Conservation (phyloP, 2,888 invertebrate genomes). For the Sceliomorpha sp. region DNA sequence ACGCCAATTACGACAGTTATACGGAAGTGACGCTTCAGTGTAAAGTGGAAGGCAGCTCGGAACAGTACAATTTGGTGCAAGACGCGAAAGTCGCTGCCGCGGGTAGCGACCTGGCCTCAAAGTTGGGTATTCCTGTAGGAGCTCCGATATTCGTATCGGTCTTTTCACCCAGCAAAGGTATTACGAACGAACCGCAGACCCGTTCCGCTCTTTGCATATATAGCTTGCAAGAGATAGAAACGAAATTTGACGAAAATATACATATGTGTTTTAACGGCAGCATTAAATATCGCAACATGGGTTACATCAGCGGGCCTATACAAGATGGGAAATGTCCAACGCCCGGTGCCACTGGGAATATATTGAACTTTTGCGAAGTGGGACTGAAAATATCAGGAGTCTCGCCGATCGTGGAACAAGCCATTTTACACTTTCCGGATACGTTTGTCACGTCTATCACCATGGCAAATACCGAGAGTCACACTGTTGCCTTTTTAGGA, state of each 20-base stretch:
- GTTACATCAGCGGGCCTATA: constrained; percentile 94
- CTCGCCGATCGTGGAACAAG: constrained; percentile 89
- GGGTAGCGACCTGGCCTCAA: constrained; percentile 90
- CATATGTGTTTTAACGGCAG: constrained; percentile 98
- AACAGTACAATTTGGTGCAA: constrained; percentile 92
- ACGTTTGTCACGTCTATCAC: constrained; percentile 91
- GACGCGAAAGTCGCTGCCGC: constrained; percentile 95
- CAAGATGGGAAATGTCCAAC: constrained; percentile 94
- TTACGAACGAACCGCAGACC: constrained; percentile 89
- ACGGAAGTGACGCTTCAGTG: constrained; percentile 97
- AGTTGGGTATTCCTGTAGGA: constrained; percentile 89
- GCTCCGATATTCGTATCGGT: constrained; percentile 92
- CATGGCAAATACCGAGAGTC: constrained; percentile 92
- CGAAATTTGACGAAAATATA: constrained; percentile 97
- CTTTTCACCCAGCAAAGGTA: constrained; percentile 94
- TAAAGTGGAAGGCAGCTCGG: constrained; percentile 83
- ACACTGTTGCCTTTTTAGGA: constrained; percentile 96
- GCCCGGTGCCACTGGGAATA: constrained; percentile 93
- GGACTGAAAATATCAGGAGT: constrained; percentile 95
- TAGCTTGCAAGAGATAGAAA: constrained; percentile 93
- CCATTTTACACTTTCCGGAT: constrained; percentile 89
- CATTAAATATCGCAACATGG: constrained; percentile 94
- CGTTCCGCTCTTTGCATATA: constrained; percentile 96
- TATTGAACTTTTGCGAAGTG: constrained; percentile 94
- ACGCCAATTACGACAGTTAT: constrained; percentile 97